Conservation (phyloP, 2,797 vertebrate species). For the Salarias fasciatus region DNA sequence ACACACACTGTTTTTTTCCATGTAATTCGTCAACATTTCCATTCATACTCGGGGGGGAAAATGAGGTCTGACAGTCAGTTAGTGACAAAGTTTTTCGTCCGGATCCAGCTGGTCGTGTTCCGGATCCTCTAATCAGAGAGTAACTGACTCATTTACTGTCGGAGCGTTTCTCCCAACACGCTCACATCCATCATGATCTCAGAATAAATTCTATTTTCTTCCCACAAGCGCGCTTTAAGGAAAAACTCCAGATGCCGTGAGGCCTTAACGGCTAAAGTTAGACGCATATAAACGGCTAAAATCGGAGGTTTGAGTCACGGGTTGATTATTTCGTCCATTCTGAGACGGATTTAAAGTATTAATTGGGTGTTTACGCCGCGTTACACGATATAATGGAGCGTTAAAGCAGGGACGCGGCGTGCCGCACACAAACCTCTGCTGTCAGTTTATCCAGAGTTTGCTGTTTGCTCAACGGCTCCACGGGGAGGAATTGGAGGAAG, state of each 20-base stretch:
- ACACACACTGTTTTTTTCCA: constrained; percentile 70
- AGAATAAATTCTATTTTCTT: too few relatives aligned
- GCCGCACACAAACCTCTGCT: constrained; percentile 46
- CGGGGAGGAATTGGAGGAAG: constrained; percentile 48
- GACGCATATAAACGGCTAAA: constrained; percentile 1
- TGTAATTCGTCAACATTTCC: constrained; percentile 80
- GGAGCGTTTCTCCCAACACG: too few relatives aligned
- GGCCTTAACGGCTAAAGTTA: constrained; percentile 7
- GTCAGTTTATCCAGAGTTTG: constrained; percentile 72
- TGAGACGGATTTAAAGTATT: background rate
- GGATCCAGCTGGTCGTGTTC: constrained; percentile 38
- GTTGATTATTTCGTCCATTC: constrained; percentile 2
- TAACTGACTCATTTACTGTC: constrained; percentile 43
- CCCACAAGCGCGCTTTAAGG: too few relatives aligned
- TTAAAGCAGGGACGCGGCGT: too few relatives aligned
- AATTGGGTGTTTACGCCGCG: too few relatives aligned
- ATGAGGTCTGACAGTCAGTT: constrained; percentile 26
- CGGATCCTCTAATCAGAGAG: too few relatives aligned
- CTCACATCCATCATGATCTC: too few relatives aligned
- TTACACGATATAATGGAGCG: too few relatives aligned
- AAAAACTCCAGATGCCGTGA: too few relatives aligned
- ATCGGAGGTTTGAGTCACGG: constrained; percentile 20
- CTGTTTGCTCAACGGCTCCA: constrained; percentile 70
- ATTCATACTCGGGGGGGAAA: too few relatives aligned
- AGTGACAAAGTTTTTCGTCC: constrained; percentile 32